A percentile compares a stretch with the other conserved stretches of the same genome.
These are phyloP conservation scores for Drosophila hamatofila DNA, from an alignment of 2,888 invertebrate genomes.

Conservation along the genomic window DNA sequence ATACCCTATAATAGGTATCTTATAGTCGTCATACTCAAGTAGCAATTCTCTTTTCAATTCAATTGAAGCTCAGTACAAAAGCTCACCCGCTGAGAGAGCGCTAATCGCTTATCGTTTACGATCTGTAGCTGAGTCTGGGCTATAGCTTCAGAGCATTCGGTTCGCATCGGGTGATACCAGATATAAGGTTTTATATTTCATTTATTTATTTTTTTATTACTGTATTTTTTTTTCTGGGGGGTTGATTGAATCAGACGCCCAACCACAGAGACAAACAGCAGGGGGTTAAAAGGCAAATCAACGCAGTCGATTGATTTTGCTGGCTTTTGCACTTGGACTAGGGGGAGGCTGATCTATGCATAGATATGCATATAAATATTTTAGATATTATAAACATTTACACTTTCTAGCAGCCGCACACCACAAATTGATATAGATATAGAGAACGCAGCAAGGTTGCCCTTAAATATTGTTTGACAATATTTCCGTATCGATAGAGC, in stretches of 20 bases:
- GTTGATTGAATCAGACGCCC: constrained; percentile 39
- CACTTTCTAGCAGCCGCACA: neutral
- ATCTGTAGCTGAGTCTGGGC: constrained; percentile 49
- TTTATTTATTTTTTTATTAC: neutral
- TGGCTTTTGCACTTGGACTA: neutral
- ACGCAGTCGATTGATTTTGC: constrained; percentile 29
- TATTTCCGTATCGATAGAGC: constrained; percentile 39
- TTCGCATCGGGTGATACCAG: constrained; percentile 40
- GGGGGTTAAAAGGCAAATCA: constrained; percentile 32
- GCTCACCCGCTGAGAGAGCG: constrained; percentile 24
- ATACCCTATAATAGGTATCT: neutral
- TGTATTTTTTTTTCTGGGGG: constrained; percentile 17
- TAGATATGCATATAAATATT: neutral
- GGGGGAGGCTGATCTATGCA: constrained; percentile 3
- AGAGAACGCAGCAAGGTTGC: constrained; percentile 28
- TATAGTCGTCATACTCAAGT: neutral
- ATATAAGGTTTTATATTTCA: constrained; percentile 22
- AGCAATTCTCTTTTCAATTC: constrained; percentile 20
- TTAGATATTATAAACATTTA: constrained; percentile 2
- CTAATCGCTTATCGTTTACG: constrained; percentile 61
- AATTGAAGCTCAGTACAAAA: constrained; percentile 37
- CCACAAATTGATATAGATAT: constrained; percentile 28
- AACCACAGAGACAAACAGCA: constrained; percentile 37
- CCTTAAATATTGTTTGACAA: neutral
- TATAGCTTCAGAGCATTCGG: constrained; percentile 31